These are phyloP conservation scores for Sphaeridia pumilis DNA, from an alignment of 2,888 invertebrate genomes.

Conservation along the genomic window DNA sequence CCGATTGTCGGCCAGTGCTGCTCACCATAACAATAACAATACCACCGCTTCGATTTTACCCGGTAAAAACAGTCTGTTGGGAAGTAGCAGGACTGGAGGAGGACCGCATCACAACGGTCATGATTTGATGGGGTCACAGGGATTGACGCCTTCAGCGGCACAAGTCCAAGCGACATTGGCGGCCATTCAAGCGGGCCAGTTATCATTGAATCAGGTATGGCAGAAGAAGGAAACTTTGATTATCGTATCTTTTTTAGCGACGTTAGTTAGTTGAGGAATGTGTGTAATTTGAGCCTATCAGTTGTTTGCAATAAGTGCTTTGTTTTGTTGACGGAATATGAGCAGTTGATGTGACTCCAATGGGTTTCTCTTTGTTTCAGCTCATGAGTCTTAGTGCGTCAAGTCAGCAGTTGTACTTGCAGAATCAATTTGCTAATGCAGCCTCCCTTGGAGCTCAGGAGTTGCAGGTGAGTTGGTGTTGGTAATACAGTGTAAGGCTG, in stretches of 20 bases:
- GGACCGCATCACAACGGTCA: constrained; percentile 29
- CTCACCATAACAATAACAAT: constrained; percentile 26
- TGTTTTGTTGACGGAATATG: too few species aligned
- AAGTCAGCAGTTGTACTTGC: constrained; percentile 40
- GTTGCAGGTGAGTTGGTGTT: constrained; percentile 39
- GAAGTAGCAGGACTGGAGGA: constrained; percentile 3
- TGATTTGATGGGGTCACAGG: constrained; percentile 25
- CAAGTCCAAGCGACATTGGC: constrained; percentile 42
- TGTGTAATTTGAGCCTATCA: too few species aligned
- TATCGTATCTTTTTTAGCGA: too few species aligned
- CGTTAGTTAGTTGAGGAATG: too few species aligned
- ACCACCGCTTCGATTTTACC: constrained; percentile 24
- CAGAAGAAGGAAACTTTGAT: too few species aligned
- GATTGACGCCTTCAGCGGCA: constrained; percentile 37
- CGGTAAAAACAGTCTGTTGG: constrained; percentile 22
- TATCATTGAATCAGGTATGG: constrained; percentile 42
- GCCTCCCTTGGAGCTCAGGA: constrained; percentile 40
- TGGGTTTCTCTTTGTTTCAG: constrained; percentile 34
- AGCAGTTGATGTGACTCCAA: too few species aligned
- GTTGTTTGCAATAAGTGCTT: too few species aligned
- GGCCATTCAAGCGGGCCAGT: constrained; percentile 41
- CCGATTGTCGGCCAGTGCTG: constrained; percentile 19
- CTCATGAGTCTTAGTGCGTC: constrained; percentile 39
- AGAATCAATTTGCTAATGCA: constrained; percentile 41
- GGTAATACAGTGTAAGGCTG: too few species aligned